Evolutionary conservation across 2,797 vertebrate species (phyloP), one percentile per base, ranked within the genome.

Genomic region (Leptatherina wallacei): DNA sequence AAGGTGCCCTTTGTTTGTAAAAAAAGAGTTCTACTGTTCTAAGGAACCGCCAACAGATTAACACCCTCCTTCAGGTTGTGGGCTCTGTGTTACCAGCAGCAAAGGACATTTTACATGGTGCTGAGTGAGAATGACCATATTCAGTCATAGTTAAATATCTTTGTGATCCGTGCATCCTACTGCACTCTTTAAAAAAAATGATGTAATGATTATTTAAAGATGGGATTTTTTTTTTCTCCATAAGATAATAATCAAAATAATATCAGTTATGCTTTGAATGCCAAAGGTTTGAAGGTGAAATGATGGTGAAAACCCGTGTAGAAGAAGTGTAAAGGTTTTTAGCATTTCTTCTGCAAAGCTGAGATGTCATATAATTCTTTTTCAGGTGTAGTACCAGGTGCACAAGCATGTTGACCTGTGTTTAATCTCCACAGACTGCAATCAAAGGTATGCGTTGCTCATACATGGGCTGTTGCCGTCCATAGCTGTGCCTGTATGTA

Each of bases 1-100:
- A 77, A 80, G 71, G 78, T 78, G 73, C 61, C 81, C 47, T 86
- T 75, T 69, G 22, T 83, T 44, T 83, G 35, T 55, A 70, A 65
- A 52, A 56, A 55, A 78, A 22, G 9, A 12, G 69, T 66, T 33
- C 65, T 54, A 36, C 35, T 69, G 67, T 69, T 69, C 35, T 33
- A 22, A 59, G 58, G 67, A 63, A 54, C 73, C 59, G 51, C 61
- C 56, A 66, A 61, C 40, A 59, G 75, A 75, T 61, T 47, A 81
- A 66, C 8, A 22, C 29, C 44, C 63, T 38, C 57, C 63, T 61
- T 76, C 61, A 68, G 67, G 62, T 69, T 84, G 55, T 61, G 57
- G 65, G 27, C 68, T 81, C 32, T 75, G 64, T 77, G 49, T 77
- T 13, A 73, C 63, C 72, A 75, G 72, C 63, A 69, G 52, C 59